Evolutionary conservation across 2,888 invertebrate species (phyloP), one percentile per base, ranked within the genome.

Genomic region (Chironomus tentans): DNA sequence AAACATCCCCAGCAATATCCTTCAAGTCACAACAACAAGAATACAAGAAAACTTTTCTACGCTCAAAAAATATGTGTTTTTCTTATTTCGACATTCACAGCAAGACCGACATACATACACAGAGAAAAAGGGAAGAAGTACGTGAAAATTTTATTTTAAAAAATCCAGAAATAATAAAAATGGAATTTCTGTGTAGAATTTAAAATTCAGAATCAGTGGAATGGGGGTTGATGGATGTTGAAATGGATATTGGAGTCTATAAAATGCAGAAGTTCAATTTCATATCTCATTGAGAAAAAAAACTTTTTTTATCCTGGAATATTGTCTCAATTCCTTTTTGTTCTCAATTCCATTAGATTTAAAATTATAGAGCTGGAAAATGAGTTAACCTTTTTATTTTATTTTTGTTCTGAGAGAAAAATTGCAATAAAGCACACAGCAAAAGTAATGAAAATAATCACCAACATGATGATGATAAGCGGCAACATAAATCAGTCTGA

Each of bases 401-500:
- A 1, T 28, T 28, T 28, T 38, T 38, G 38, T 38, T 38, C 56
- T 56, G 38, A 38, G 18, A 56, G 3, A 5, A n/a, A n/a, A 46
- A 38, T 18, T 18, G 70, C 21, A 4, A 24, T 28, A 72, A 62
- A 72, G 56, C 7, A 22, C n/a, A 56, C n/a, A 12, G 38, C 38
- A 72, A 62, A 24, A 56, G 56, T n/a, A 22, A 22, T 38, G 56
- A 61, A 65, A 65, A 13, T 13, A 65, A 65, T 18, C 65, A 28
- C 46, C 15, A 28, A 68, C 68, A 65, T 21, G 24, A 21, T 62
- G 22, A 28, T 74, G 74, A 74, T 74, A 74, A 68, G 74, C 65
- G 74, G 62, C 74, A 61, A 74, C 74, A 74, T 74, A 74, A 74
- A 74, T 74, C 74, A 74, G 74, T 74, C 74, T 74, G 74, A 74